phyloP scores from a whole-genome alignment of 2,888 invertebrate genomes.

The Macaria notata region DNA sequence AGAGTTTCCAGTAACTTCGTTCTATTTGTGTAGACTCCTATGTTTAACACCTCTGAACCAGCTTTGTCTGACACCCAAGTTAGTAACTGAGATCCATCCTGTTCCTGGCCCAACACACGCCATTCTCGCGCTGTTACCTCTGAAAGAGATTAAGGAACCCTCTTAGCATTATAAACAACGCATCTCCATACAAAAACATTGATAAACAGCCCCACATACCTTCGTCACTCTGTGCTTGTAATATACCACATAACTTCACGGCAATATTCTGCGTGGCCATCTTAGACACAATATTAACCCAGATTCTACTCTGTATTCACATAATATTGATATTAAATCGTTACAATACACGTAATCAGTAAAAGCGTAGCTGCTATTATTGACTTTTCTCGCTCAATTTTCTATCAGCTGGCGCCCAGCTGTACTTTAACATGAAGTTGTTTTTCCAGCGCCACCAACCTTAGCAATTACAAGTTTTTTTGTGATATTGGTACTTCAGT shows the following conservation, averaged over 20 bases:
- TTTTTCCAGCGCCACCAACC: slow-evolving; percentile 50
- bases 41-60: slow-evolving; percentile 58
- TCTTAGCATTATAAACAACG: slow-evolving; percentile 5
- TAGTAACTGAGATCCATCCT: slow-evolving; percentile 87
- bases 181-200: slow-evolving; percentile 23
- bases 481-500: slow-evolving; percentile 37
- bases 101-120: slow-evolving; percentile 91
- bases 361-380: slow-evolving; percentile 52
- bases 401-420: slow-evolving; percentile 80
- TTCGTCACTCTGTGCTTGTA: slow-evolving; percentile 72
- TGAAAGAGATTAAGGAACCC: slow-evolving; percentile 48
- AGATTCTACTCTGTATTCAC: slow-evolving; percentile 46
- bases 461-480: slow-evolving; percentile 27
- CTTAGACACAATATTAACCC: slow-evolving; percentile 31
- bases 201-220: slow-evolving; percentile 56
- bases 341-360: slow-evolving; percentile 52
- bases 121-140: slow-evolving; percentile 87
- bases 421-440: slow-evolving; percentile 64
- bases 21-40: slow-evolving; percentile 84
- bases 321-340: slow-evolving; percentile 38
- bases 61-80: slow-evolving; percentile 82
- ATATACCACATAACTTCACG: slow-evolving; percentile 80
- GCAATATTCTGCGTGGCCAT: slow-evolving; percentile 81
- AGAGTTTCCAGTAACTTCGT: slow-evolving; percentile 83
- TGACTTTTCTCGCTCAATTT: slow-evolving; percentile 72